Conservation (phyloP, 1,140 invertebrate genomes). For the Drosophila parvula region DNA sequence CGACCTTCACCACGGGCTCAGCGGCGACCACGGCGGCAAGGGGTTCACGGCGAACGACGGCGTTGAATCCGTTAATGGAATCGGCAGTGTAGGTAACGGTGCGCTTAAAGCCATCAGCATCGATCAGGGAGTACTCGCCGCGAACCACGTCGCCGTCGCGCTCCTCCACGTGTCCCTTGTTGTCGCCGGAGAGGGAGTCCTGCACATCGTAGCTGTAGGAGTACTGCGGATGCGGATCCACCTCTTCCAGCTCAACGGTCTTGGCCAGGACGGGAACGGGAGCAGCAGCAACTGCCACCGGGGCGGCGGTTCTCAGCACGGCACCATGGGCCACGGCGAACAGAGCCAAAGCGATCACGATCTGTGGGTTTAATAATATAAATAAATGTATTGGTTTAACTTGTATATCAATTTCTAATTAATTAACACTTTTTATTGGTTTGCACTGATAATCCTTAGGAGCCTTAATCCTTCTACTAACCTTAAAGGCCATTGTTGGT, state of each 20-base stretch:
- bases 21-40: conserved; percentile 60
- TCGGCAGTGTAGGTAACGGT: conserved; percentile 83
- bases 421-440: background rate
- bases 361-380: conserved; percentile 18
- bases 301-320: conserved; percentile 59
- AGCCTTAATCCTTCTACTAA: conserved; percentile 29
- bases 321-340: conserved; percentile 66
- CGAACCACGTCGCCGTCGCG: conserved; percentile 86
- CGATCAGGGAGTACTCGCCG: conserved; percentile 72
- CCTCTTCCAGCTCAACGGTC: conserved; percentile 69
- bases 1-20: conserved; percentile 66
- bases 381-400: background rate
- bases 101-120: conserved; percentile 78
- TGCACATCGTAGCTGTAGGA: conserved; percentile 84
- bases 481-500: conserved; percentile 72
- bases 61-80: conserved; percentile 79
- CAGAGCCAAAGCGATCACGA: conserved; percentile 60
- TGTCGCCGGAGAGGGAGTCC: conserved; percentile 86
- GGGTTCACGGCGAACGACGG: conserved; percentile 82
- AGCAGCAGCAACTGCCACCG: conserved; percentile 60
- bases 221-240: conserved; percentile 85
- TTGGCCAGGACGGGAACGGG: conserved; percentile 63
- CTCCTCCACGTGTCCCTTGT: conserved; percentile 86
- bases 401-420: background rate
- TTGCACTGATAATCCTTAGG: conserved; percentile 14